Percentiles rank a stretch among this genome's conserved stretches.
These are phyloP conservation scores for Drosophila ogumai DNA, from an alignment of 1,140 invertebrate genomes.

Conservation along the genomic window DNA sequence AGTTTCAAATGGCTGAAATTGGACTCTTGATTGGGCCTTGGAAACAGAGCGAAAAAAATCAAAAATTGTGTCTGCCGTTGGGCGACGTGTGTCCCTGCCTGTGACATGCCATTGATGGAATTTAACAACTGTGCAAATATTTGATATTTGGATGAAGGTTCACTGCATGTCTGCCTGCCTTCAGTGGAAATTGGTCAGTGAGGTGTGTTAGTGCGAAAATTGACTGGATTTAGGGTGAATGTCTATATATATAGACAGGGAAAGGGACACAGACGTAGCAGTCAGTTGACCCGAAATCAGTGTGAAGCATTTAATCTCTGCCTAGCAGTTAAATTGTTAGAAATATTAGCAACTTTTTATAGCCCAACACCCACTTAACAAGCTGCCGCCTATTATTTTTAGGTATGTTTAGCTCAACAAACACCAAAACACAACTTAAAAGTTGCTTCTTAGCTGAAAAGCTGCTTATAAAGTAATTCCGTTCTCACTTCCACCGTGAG, in stretches of 20 bases:
- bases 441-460: conserved; percentile 14
- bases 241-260: background rate
- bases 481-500: conserved; percentile 28
- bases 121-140: conserved; percentile 79
- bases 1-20: conserved; percentile 22
- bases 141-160: conserved; percentile 49
- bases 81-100: conserved; percentile 18
- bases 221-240: conserved; percentile 61
- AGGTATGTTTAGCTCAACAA: conserved; percentile 18
- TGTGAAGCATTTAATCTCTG: background rate
- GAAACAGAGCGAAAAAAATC: background rate
- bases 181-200: conserved; percentile 59
- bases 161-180: conserved; percentile 14
- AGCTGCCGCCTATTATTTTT: conserved; percentile 3
- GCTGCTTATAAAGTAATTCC: conserved; percentile 30
- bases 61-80: conserved; percentile 8
- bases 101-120: conserved; percentile 66
- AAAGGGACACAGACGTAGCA: background rate
- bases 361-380: background rate
- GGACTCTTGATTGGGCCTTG: conserved; percentile 5
- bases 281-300: too few relatives aligned
- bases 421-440: conserved; percentile 23
- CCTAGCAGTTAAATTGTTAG: background rate
- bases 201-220: conserved; percentile 69
- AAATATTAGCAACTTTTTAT: background rate